Conservation (phyloP, 2,797 vertebrate species). For the Malurus splendens region DNA sequence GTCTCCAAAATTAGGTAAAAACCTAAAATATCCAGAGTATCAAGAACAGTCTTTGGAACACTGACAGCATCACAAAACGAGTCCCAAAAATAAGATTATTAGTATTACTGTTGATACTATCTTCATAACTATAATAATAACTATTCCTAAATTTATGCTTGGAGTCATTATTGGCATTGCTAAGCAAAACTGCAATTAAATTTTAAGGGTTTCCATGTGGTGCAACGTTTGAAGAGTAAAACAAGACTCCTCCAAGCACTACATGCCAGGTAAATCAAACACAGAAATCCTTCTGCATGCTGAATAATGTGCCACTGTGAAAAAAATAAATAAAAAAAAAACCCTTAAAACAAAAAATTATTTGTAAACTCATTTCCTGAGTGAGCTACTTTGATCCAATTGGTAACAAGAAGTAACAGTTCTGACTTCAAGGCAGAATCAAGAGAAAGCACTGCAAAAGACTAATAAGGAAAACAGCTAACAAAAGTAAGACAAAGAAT, state of each 20-base stretch:
- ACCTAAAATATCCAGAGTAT: background rate
- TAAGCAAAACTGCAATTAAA: background rate
- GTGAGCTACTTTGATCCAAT: background rate
- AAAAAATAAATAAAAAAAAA: background rate
- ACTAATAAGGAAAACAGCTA: background rate
- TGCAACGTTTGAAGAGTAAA: background rate
- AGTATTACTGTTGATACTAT: background rate
- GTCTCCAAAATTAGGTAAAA: background rate
- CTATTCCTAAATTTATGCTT: background rate
- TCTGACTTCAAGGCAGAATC: background rate
- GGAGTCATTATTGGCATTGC: background rate
- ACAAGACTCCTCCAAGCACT: background rate
- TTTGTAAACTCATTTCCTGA: background rate
- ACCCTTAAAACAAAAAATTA: background rate
- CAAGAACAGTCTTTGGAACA: background rate
- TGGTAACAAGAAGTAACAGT: background rate
- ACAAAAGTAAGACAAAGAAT: background rate
- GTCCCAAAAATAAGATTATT: background rate
- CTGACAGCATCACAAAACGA: background rate
- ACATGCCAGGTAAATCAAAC: background rate
- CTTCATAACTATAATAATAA: background rate
- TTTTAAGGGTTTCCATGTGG: background rate
- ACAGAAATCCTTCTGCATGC: background rate
- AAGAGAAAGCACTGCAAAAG: background rate
- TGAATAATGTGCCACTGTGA: background rate